Conservation (phyloP, 2,113 vertebrate species). For the Rostratula benghalensis region DNA sequence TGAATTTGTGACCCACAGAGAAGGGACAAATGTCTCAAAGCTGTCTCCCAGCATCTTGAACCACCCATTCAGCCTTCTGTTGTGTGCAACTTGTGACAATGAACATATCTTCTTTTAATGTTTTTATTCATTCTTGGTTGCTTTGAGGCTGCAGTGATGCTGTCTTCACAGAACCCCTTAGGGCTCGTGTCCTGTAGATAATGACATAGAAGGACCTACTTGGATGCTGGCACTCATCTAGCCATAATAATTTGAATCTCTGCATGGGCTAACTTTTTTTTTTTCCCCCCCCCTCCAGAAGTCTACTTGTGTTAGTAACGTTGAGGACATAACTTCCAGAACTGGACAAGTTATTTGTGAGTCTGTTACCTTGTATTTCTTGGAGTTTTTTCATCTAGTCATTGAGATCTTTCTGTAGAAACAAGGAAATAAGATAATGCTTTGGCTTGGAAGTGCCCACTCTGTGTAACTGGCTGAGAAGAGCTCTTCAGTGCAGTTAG, state of each 20-base stretch:
- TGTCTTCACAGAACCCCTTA: not conserved
- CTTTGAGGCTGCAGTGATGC: not conserved
- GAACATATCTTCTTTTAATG: not conserved
- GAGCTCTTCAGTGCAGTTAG: not conserved
- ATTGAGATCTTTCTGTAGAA: not conserved
- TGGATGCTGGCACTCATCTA: not conserved
- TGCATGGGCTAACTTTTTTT: not conserved
- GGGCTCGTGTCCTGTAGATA: not conserved
- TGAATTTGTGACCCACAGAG: not conserved
- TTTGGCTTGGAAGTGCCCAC: not conserved
- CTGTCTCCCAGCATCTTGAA: not conserved
- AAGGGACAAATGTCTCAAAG: not conserved
- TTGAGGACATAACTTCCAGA: not conserved
- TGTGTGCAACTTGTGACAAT: fast-evolving
- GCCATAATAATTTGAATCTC: not conserved
- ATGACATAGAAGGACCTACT: not conserved
- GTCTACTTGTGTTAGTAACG: not conserved
- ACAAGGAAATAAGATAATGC: not conserved
- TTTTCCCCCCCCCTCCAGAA: not conserved
- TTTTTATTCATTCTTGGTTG: not conserved
- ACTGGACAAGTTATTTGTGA: not conserved
- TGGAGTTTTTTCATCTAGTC: not conserved
- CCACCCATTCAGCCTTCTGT: not conserved
- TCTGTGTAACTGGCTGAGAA: not conserved
- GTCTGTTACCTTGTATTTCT: not conserved